A percentile compares a stretch with the other conserved stretches of the same genome.
Conservation (phyloP, 2,797 vertebrate genomes). For the Phyllotis vaccarum region DNA sequence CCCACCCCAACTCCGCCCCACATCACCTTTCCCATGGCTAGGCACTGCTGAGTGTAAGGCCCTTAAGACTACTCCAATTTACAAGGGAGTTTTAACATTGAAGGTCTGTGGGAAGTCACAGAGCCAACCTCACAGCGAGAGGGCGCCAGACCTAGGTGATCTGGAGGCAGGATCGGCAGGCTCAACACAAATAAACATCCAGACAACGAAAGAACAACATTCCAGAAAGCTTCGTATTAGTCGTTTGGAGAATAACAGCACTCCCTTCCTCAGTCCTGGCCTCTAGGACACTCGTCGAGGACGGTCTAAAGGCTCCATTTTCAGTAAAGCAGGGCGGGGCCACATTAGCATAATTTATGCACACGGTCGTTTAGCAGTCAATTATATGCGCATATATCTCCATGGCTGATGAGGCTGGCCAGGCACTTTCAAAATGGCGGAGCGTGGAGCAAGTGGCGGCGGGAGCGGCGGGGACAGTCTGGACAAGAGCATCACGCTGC, state of each 20-base stretch:
- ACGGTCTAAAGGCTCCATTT: background rate
- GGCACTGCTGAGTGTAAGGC: background rate
- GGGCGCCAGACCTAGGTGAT: background rate
- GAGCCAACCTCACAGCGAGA: background rate
- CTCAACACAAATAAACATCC: background rate
- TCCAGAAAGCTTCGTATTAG: background rate
- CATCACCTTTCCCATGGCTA: background rate
- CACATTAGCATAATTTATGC: constrained; percentile 83
- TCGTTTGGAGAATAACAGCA: background rate
- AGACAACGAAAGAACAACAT: background rate
- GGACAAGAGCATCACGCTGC: constrained; percentile 98
- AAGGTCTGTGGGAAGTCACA: background rate
- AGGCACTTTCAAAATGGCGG: constrained; percentile 94
- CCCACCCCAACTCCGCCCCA: background rate
- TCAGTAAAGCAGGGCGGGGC: background rate
- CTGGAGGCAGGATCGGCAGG: background rate
- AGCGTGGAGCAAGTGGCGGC: constrained; percentile 89
- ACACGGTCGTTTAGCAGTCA: constrained; percentile 64
- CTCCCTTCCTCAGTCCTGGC: background rate
- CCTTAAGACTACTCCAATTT: background rate
- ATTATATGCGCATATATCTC: constrained; percentile 88
- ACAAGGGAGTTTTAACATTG: background rate
- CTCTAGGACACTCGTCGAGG: background rate
- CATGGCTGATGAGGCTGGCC: constrained; percentile 85
- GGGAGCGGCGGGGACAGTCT: constrained; percentile 90